Percentiles rank a stretch among this genome's conserved stretches.
Evolutionary conservation across 2,113 vertebrate species (phyloP).

Genomic region (Perca flavescens): DNA sequence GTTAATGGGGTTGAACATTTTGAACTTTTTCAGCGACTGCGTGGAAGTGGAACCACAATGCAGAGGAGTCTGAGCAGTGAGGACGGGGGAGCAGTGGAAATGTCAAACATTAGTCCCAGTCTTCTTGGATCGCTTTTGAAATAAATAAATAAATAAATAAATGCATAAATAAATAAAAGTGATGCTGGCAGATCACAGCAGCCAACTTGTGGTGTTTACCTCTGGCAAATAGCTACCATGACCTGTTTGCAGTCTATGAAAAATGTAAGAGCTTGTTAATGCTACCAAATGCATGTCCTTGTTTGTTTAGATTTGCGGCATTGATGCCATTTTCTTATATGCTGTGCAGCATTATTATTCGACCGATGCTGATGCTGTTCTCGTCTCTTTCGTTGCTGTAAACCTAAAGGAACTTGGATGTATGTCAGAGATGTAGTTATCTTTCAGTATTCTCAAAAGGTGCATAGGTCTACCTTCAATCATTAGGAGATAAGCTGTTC

Average conservation of each 20-base stretch:
- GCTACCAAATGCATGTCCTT: constrained; percentile 32
- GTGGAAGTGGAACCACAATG: constrained; percentile 23
- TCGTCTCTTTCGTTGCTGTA: background rate
- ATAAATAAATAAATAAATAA: constrained; percentile 33
- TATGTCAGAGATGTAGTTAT: constrained; percentile 14
- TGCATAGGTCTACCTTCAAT: constrained; percentile 25
- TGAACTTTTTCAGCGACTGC: constrained; percentile 23
- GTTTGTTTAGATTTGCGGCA: constrained; percentile 36
- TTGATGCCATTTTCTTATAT: constrained; percentile 27
- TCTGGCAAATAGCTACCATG: constrained; percentile 52
- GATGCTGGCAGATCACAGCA: constrained; percentile 46
- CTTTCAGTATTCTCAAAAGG: background rate
- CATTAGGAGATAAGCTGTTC: constrained; percentile 31
- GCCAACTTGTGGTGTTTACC: constrained; percentile 53
- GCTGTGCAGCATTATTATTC: constrained; percentile 4
- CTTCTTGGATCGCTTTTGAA: constrained; percentile 25
- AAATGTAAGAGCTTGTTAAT: constrained; percentile 63
- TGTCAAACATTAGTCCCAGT: constrained; percentile 41
- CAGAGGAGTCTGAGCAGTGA: background rate
- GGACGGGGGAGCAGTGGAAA: constrained; percentile 12
- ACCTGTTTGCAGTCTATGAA: constrained; percentile 60
- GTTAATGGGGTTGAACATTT: constrained; percentile 43
- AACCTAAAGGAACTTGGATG: background rate
- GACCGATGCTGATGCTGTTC: background rate
- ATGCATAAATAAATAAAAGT: constrained; percentile 44